Percentiles rank a stretch among this genome's conserved stretches.
phyloP scores from a whole-genome alignment of 2,113 vertebrate species.

The Pholis gunnellus region DNA sequence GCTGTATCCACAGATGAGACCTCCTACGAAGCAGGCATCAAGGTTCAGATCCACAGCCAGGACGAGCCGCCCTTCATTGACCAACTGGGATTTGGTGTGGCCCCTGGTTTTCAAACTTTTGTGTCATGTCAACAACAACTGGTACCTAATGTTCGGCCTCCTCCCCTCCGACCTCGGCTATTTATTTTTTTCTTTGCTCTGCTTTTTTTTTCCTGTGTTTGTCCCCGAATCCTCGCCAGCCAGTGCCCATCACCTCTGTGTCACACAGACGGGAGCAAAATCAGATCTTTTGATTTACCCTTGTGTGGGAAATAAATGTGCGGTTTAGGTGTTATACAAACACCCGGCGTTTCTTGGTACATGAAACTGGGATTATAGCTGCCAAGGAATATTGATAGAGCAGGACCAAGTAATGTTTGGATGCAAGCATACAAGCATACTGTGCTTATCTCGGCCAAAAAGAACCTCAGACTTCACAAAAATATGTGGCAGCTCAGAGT shows the following conservation, averaged over 20 bases:
- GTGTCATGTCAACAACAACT: conserved; percentile 89
- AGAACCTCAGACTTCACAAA: conserved; percentile 38
- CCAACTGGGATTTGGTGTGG: conserved; percentile 88
- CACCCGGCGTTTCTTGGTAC: conserved; percentile 7
- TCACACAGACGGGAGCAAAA: conserved; percentile 69
- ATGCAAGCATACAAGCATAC: conserved; percentile 37
- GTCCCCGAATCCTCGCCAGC: conserved; percentile 42
- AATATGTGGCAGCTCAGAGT: conserved; percentile 48
- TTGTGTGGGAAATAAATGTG: conserved; percentile 27
- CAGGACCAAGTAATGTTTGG: conserved; percentile 42
- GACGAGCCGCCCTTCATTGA: conserved; percentile 88
- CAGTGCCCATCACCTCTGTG: conserved; percentile 44
- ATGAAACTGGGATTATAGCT: conserved; percentile 32
- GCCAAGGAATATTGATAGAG: conserved; percentile 39
- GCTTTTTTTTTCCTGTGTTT: conserved; percentile 61
- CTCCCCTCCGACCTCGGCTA: conserved; percentile 31
- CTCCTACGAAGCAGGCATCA: conserved; percentile 88
- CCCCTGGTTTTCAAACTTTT: conserved; percentile 93
- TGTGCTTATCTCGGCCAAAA: conserved; percentile 46
- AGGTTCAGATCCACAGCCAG: conserved; percentile 90
- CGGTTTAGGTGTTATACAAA: conserved; percentile 33
- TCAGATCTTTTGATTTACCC: conserved; percentile 39
- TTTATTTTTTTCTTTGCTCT: conserved; percentile 10
- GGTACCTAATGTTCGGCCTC: conserved; percentile 81
- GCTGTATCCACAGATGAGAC: conserved; percentile 90